Conservation (phyloP, 2,113 vertebrate species). For the Indicator indicator region DNA sequence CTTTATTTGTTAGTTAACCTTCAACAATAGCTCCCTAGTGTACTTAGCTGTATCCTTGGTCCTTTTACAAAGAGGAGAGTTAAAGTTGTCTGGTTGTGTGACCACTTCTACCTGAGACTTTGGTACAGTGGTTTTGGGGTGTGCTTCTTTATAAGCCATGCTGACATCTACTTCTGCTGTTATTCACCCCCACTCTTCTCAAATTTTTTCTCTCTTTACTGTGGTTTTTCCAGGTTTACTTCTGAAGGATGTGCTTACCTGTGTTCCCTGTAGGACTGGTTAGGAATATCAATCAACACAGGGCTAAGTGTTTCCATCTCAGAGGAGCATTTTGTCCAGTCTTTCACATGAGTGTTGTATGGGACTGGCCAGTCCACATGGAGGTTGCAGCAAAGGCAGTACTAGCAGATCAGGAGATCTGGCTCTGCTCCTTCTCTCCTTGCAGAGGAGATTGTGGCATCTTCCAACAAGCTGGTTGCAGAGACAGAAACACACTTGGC, state of each 20-base stretch:
- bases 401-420: not conserved
- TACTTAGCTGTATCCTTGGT: not conserved
- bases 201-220: not conserved
- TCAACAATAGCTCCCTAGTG: not conserved
- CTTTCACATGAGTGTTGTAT: fast-evolving
- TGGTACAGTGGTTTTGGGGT: not conserved
- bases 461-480: not conserved
- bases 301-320: not conserved
- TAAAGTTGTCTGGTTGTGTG: not conserved
- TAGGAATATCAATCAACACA: not conserved
- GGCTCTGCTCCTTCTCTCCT: not conserved
- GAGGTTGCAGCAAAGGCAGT: not conserved
- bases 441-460: not conserved
- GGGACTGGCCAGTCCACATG: fast-evolving
- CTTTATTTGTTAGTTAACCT: not conserved
- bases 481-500: not conserved
- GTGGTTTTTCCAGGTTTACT: not conserved
- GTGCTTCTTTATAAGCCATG: not conserved
- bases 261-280: not conserved
- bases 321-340: not conserved
- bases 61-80: not conserved
- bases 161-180: not conserved
- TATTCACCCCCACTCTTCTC: not conserved
- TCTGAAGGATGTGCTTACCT: not conserved
- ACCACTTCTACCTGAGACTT: not conserved